Percentiles rank a stretch among this genome's conserved stretches.
Conservation (phyloP, 2,888 invertebrate species). For the Cheilosia scutellata region DNA sequence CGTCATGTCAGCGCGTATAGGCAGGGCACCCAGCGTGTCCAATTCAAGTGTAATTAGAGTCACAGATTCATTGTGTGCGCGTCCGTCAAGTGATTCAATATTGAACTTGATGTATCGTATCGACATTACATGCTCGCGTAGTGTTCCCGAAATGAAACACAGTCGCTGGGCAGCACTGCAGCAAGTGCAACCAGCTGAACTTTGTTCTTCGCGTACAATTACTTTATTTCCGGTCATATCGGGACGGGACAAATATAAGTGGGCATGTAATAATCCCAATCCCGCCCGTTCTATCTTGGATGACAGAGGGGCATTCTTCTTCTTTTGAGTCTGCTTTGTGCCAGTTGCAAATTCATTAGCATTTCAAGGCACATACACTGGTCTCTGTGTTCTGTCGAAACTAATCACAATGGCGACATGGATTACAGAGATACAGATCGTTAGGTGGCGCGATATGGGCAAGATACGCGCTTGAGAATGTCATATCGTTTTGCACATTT, state of each 20-base stretch:
- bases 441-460: conserved; percentile 57
- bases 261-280: conserved; percentile 32
- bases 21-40: conserved; percentile 67
- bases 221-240: conserved; percentile 65
- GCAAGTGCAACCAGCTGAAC: not conserved
- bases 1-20: conserved; percentile 39
- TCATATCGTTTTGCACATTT: conserved; percentile 69
- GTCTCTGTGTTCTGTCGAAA: conserved; percentile 13
- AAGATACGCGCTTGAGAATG: conserved; percentile 53
- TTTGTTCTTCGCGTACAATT: conserved; percentile 47
- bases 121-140: conserved; percentile 20
- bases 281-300: conserved; percentile 30
- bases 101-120: conserved; percentile 70
- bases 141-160: conserved; percentile 13
- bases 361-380: conserved; percentile 29
- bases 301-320: not conserved
- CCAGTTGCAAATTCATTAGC: conserved; percentile 64
- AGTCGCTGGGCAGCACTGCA: conserved; percentile 5
- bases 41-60: conserved; percentile 70
- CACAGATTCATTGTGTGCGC: conserved; percentile 53
- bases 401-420: conserved; percentile 46
- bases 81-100: conserved; percentile 66
- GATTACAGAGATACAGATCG: conserved; percentile 26
- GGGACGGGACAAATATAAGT: conserved; percentile 23
- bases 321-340: conserved; percentile 24